Conservation (phyloP, 2,888 invertebrate genomes). For the Cenopis cana region DNA sequence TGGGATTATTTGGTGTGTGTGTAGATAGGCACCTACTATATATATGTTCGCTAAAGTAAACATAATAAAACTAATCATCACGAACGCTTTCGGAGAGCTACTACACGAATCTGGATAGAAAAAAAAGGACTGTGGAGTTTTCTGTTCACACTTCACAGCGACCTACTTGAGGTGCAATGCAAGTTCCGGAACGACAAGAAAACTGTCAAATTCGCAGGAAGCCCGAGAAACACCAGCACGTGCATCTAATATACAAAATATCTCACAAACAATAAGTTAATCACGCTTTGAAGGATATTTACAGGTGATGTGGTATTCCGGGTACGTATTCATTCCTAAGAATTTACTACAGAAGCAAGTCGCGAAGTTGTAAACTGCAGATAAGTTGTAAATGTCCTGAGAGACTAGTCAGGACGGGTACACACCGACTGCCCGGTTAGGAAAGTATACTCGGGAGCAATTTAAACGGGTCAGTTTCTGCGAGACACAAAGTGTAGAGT, state of each 20-base stretch:
- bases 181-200: no score
- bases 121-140: no score
- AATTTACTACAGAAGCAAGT: constrained; percentile 21
- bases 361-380: constrained; percentile 27
- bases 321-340: constrained; percentile 10
- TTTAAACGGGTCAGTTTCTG: no score
- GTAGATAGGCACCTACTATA: no score
- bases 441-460: no score
- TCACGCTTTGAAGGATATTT: not conserved
- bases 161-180: no score
- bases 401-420: constrained; percentile 22
- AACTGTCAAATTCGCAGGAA: no score
- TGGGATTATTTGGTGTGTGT: not conserved
- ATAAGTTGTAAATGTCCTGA: constrained; percentile 26
- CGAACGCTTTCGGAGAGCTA: no score
- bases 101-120: no score
- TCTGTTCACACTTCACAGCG: no score
- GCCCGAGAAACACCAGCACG: no score
- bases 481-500: no score
- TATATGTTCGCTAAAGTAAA: not conserved
- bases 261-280: not conserved
- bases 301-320: not conserved
- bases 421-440: constrained; percentile 1
- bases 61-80: not conserved
- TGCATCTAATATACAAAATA: not conserved